phyloP scores from a whole-genome alignment of 2,888 invertebrate species.

The Priocnemis perturbator region DNA sequence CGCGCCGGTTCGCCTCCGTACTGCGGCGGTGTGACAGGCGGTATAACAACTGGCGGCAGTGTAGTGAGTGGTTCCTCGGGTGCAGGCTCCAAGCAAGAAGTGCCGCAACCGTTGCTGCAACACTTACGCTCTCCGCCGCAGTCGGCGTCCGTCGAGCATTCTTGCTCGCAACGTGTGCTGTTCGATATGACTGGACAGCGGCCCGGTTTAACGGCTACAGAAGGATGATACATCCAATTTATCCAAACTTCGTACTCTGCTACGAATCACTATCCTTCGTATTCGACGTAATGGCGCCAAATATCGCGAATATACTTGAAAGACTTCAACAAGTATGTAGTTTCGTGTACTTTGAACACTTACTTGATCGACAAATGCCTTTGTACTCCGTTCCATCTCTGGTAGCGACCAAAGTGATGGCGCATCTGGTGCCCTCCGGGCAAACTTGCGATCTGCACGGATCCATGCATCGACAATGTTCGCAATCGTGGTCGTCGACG shows the following conservation, averaged over 20 bases:
- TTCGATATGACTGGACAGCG: conserved; percentile 79
- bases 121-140: conserved; percentile 88
- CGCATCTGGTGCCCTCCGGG: conserved; percentile 82
- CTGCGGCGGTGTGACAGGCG: conserved; percentile 47
- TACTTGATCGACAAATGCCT: conserved; percentile 82
- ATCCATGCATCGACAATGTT: conserved; percentile 84
- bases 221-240: too few relatives aligned
- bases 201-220: conserved; percentile 83
- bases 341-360: conserved; percentile 56
- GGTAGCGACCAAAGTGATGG: conserved; percentile 75
- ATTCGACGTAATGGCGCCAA: too few relatives aligned
- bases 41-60: conserved; percentile 46
- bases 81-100: conserved; percentile 81
- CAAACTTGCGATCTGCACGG: conserved; percentile 83
- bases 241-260: too few relatives aligned
- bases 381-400: conserved; percentile 76
- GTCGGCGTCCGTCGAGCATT: conserved; percentile 89
- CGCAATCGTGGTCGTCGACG: conserved; percentile 81
- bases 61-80: conserved; percentile 73
- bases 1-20: conserved; percentile 60
- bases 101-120: conserved; percentile 87
- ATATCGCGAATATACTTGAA: too few relatives aligned
- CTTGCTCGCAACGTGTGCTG: conserved; percentile 80
- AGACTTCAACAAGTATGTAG: neutral
- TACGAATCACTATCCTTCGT: too few relatives aligned